phyloP scores from a whole-genome alignment of 2,797 vertebrate genomes.

The Syngnathus acus region DNA sequence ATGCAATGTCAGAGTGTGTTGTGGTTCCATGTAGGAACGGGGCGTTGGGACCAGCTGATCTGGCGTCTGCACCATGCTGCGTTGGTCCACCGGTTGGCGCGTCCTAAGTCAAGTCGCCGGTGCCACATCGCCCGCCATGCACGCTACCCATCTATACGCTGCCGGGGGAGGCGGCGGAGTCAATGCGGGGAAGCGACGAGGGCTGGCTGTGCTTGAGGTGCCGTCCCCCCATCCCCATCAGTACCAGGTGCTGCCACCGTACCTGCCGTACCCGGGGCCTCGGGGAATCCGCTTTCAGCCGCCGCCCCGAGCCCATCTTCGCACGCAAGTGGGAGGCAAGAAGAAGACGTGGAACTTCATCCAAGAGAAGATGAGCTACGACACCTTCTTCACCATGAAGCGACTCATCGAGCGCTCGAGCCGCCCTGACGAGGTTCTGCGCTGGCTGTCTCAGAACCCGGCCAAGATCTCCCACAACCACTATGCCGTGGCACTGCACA shows the following conservation, averaged over 20 bases:
- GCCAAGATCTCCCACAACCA: slow-evolving; percentile 83
- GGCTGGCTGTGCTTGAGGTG: slow-evolving; percentile 58
- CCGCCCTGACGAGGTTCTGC: slow-evolving; percentile 80
- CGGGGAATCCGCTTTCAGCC: slow-evolving; percentile 56
- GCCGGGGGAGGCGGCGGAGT: slow-evolving; percentile 42
- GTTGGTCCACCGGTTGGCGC: slow-evolving; percentile 49
- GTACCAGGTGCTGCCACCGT: slow-evolving; percentile 38
- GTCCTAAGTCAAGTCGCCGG: slow-evolving; percentile 50
- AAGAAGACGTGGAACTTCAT: slow-evolving; percentile 86
- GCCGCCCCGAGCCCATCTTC: slow-evolving; percentile 51
- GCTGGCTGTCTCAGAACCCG: slow-evolving; percentile 89
- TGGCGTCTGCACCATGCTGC: slow-evolving; percentile 59
- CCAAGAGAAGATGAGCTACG: slow-evolving; percentile 83
- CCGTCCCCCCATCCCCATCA: slow-evolving; percentile 47
- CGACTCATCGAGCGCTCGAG: slow-evolving; percentile 82
- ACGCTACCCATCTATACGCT: slow-evolving; percentile 65
- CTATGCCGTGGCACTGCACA: slow-evolving; percentile 83
- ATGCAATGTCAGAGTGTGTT: neutral
- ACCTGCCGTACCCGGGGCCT: slow-evolving; percentile 57
- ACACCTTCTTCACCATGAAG: slow-evolving; percentile 87
- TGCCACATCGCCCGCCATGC: slow-evolving; percentile 52
- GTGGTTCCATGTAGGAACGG: slow-evolving; percentile 20
- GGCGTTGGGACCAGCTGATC: slow-evolving; percentile 9
- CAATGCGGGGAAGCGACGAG: slow-evolving; percentile 59
- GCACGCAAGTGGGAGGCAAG: slow-evolving; percentile 42